These are phyloP conservation scores for Calliopsis andreniformis DNA, from an alignment of 1,140 invertebrate species.

Conservation along the genomic window DNA sequence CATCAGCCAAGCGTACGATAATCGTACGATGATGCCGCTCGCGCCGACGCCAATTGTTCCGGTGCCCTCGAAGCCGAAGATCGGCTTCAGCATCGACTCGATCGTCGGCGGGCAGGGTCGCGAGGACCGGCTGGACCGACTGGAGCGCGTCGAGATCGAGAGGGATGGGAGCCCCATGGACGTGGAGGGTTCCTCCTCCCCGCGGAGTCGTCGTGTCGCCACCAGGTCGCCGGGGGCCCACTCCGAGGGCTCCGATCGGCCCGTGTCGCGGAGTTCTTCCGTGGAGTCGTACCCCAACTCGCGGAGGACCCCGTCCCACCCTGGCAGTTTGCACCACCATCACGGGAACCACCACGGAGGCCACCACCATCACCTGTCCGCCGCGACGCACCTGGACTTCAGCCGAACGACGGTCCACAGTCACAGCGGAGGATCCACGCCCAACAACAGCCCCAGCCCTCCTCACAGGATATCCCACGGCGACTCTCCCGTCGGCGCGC, in stretches of 20 bases:
- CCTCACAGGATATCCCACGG: constrained; percentile 84
- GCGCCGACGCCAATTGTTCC: constrained; percentile 92
- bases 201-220: constrained; percentile 60
- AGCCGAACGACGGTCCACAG: constrained; percentile 68
- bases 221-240: constrained; percentile 76
- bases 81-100: constrained; percentile 97
- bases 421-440: constrained; percentile 80
- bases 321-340: constrained; percentile 55
- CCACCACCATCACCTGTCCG: constrained; percentile 63
- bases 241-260: constrained; percentile 76
- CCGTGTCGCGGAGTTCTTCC: constrained; percentile 74
- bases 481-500: constrained; percentile 74
- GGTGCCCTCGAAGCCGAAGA: constrained; percentile 93
- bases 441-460: constrained; percentile 85
- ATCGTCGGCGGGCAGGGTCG: constrained; percentile 87
- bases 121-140: constrained; percentile 63
- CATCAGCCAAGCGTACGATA: constrained; percentile 54
- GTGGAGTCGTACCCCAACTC: constrained; percentile 76
- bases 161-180: constrained; percentile 74
- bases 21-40: constrained; percentile 91
- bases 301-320: constrained; percentile 64
- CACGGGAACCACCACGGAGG: constrained; percentile 57
- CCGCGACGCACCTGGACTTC: constrained; percentile 65
- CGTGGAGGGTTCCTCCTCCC: constrained; percentile 79
- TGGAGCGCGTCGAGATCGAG: constrained; percentile 74